Evolutionary conservation across 2,113 vertebrate genomes (phyloP), one percentile per base, ranked within the genome.

Genomic region (Uria lomvia): DNA sequence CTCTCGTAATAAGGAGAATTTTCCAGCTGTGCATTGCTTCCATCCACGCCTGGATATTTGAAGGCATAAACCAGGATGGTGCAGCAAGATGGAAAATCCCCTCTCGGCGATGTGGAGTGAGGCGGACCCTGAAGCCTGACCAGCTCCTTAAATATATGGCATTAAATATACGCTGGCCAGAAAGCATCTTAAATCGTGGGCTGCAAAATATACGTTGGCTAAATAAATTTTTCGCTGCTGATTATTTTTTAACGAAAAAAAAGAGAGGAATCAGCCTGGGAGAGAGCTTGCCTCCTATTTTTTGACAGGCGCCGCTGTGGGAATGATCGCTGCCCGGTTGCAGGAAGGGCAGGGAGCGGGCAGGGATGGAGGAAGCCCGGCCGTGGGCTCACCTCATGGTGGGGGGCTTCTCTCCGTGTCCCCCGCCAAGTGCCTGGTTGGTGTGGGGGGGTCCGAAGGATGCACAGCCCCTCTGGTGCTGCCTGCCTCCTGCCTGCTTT

Each of bases 21-120:
- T 96, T 97, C 88, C 91, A 96, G 60, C 84, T 94, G 65, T 92
- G 49, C 78, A 36, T 91, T 5, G 6, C 81, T 90, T 95, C 95
- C 68, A 88, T 95, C 85, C 90, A 12, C 4, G 34, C 79, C 68
- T 95, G 79, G 42, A 89, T 96, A 82, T 95, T 93, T 74, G 38
- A 91, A 92, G 40, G 75, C 80, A 19, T 56, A 42, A 75, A 89
- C 32, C 38, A 52, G 76, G 47, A 50, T 56, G 55, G 79, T 80
- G 73, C 0, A 3, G 75, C 75, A 63, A 65, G 81, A 71, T 65
- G 94, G 88, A 96, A 96, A 96, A 96, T 87, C 65, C 22, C 14
- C 15, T 95, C 71, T 81, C 1, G 0, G 78, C 3, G 4, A 22
- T 36, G 47, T 0, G 1, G 77, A 13, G 32, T 90, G 83, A 96